Percentiles rank a stretch among this genome's conserved stretches.
Conservation (phyloP, 2,888 invertebrate species). For the Tuberolachnus salignus region DNA sequence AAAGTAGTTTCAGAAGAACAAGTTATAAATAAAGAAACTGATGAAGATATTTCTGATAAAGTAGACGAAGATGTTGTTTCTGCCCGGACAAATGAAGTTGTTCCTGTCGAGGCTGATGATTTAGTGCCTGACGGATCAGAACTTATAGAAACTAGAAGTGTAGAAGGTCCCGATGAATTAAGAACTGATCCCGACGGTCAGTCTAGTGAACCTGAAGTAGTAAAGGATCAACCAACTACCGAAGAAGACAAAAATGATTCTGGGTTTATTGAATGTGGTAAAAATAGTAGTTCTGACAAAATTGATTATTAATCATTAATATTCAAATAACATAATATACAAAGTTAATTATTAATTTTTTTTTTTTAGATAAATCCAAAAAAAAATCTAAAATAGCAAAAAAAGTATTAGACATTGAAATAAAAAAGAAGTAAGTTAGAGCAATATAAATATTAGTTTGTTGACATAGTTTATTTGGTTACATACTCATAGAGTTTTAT, state of each 20-base stretch:
- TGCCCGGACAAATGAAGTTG: constrained; percentile 9
- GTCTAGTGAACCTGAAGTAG: constrained; percentile 41
- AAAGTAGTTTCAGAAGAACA: not conserved
- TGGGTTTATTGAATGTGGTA: constrained; percentile 49
- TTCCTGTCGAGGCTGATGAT: constrained; percentile 10
- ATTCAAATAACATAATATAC: not conserved
- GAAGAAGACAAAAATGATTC: constrained; percentile 33
- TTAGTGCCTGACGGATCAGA: constrained; percentile 40
- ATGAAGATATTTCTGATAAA: not conserved
- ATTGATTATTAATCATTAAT: not conserved
- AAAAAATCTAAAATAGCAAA: constrained; percentile 42
- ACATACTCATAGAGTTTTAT: not conserved
- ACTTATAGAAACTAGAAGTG: constrained; percentile 27
- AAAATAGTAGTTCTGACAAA: constrained; percentile 30
- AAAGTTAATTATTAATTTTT: not conserved
- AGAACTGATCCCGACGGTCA: constrained; percentile 51
- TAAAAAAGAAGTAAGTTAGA: constrained; percentile 45
- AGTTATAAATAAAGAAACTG: not conserved
- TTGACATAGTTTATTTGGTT: not conserved
- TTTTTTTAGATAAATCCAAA: constrained; percentile 43
- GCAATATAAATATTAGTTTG: too few relatives aligned
- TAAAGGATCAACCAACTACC: not conserved
- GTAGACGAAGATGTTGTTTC: not conserved
- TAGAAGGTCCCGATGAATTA: constrained; percentile 40
- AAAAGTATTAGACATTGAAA: constrained; percentile 30